A percentile compares a stretch with the other conserved stretches of the same genome.
phyloP scores from a whole-genome alignment of 2,113 vertebrate genomes.

The Leptobrachium ailaonicum region DNA sequence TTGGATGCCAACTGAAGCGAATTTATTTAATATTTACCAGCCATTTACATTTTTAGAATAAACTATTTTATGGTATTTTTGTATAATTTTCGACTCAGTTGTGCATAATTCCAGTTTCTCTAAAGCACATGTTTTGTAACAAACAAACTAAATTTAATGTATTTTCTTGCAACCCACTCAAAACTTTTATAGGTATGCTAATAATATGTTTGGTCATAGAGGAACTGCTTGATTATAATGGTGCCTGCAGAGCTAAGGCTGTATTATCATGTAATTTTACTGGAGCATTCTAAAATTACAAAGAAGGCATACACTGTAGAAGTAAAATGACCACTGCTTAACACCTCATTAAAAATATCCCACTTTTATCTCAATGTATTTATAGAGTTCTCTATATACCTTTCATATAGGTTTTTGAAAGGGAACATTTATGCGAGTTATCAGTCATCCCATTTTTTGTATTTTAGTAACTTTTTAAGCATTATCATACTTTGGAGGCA shows the following conservation, averaged over 20 bases:
- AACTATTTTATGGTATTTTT: conserved; percentile 17
- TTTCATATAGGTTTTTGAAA: not conserved
- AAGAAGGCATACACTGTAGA: not conserved
- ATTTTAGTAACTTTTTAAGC: conserved; percentile 26
- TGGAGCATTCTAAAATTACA: conserved; percentile 1
- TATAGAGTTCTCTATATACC: not conserved
- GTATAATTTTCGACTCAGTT: conserved; percentile 12
- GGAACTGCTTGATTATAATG: not conserved
- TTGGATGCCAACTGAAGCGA: not conserved
- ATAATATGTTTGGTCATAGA: conserved; percentile 7
- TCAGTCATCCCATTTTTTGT: conserved; percentile 6
- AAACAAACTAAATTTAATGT: conserved; percentile 18
- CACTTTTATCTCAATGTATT: not conserved
- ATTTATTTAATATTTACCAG: not conserved
- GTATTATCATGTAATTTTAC: conserved; percentile 1
- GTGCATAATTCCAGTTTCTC: not conserved
- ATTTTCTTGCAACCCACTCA: conserved; percentile 11
- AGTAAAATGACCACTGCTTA: conserved; percentile 3
- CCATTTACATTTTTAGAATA: conserved; percentile 22
- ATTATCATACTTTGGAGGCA: conserved; percentile 31
- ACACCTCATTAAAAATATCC: not conserved
- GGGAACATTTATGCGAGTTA: not conserved
- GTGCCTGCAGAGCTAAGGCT: not conserved
- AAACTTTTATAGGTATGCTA: conserved; percentile 13
- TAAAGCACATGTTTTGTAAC: not conserved